phyloP scores from a whole-genome alignment of 2,113 vertebrate genomes.

The Rhinolophus sinicus region DNA sequence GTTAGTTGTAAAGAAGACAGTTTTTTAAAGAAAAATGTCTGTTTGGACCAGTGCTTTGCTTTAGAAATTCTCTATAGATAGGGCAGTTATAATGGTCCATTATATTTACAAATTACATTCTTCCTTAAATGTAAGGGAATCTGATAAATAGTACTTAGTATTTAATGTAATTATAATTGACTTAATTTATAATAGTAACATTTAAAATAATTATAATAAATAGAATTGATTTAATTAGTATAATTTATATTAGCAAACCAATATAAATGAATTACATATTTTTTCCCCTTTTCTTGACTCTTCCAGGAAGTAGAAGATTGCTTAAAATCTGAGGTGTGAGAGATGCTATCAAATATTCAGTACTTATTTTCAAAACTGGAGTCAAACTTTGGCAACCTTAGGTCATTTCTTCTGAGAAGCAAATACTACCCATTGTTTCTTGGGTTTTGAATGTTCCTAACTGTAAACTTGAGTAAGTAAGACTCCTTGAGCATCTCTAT shows the following conservation, averaged over 20 bases:
- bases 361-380: not conserved
- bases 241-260: not conserved
- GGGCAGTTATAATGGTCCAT: not conserved
- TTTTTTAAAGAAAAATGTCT: not conserved
- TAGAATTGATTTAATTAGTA: not conserved
- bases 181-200: not conserved
- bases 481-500: not conserved
- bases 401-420: not conserved
- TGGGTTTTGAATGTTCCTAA: not conserved
- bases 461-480: not conserved
- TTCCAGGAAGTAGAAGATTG: not conserved
- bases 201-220: not conserved
- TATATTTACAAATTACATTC: conserved; percentile 9
- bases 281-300: not conserved
- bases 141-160: not conserved
- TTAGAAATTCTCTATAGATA: not conserved
- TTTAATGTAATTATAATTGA: not conserved
- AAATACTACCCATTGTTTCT: not conserved
- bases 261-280: not conserved
- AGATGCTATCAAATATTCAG: not conserved
- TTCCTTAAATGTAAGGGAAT: not conserved
- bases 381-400: not conserved
- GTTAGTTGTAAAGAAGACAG: not conserved
- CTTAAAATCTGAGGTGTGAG: not conserved
- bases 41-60: not conserved